Conservation (phyloP, 1,140 invertebrate species). For the Drosophila insularis region DNA sequence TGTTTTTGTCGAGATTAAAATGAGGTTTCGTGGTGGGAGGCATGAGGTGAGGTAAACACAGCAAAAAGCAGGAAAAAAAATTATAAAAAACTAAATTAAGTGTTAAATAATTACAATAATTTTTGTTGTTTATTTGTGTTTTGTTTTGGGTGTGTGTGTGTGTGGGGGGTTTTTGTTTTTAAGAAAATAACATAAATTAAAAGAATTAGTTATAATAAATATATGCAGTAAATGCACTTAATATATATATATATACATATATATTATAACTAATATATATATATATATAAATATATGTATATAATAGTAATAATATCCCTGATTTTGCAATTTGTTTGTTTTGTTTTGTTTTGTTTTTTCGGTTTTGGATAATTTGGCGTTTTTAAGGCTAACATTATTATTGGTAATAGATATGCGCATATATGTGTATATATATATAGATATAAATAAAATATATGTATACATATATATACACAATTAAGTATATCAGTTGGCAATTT, state of each 20-base stretch:
- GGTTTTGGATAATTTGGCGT: slow-evolving; percentile 63
- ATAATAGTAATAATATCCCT: slow-evolving; percentile 61
- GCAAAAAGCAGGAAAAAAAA: slow-evolving; percentile 11
- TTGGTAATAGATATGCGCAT: slow-evolving; percentile 16
- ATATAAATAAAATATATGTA: slow-evolving; percentile 38
- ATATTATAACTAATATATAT: slow-evolving; percentile 19
- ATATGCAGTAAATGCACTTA: slow-evolving; percentile 24
- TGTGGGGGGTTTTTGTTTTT: not conserved
- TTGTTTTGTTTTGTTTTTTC: slow-evolving; percentile 30
- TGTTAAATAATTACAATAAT: slow-evolving; percentile 56
- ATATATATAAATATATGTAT: slow-evolving; percentile 27
- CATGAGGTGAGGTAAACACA: slow-evolving; percentile 1
- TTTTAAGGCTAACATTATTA: slow-evolving; percentile 47
- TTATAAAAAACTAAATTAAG: slow-evolving; percentile 23
- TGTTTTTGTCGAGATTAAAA: not conserved
- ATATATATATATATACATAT: slow-evolving; percentile 28
- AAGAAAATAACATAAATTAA: slow-evolving; percentile 51
- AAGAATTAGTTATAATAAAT: slow-evolving; percentile 56
- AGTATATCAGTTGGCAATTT: slow-evolving; percentile 68
- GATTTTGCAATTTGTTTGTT: slow-evolving; percentile 54
- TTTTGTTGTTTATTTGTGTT: slow-evolving; percentile 16
- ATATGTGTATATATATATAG: slow-evolving; percentile 33
- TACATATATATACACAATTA: slow-evolving; percentile 19
- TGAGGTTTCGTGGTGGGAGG: not conserved
- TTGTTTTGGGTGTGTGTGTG: too few relatives aligned